Evolutionary conservation across 1,140 invertebrate species (phyloP).

Genomic region (Archegozetes longisetosus): DNA sequence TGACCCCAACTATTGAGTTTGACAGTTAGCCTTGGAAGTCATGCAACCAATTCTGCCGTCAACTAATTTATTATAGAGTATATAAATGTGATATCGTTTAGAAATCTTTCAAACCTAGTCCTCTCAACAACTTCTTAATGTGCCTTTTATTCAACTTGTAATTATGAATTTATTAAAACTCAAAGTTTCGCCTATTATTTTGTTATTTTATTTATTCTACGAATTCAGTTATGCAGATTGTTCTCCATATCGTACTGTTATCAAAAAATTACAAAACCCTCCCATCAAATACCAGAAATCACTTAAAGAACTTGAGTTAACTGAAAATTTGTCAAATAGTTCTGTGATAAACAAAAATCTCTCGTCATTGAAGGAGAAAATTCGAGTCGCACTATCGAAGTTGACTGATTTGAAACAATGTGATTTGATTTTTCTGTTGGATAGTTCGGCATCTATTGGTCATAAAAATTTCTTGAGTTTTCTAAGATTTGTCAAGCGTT

Average conservation of each 20-base stretch:
- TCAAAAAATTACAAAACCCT: neutral
- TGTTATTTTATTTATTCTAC: neutral
- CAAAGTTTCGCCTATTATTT: neutral
- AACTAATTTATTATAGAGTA: no score
- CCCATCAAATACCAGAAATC: no score
- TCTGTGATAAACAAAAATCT: no score
- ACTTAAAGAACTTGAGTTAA: no score
- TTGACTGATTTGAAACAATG: slow-evolving; percentile 19
- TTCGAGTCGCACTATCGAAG: neutral
- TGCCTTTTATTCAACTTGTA: neutral
- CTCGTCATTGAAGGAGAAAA: no score
- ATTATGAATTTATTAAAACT: neutral
- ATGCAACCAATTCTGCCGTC: no score
- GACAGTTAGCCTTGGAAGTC: neutral
- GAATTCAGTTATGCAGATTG: neutral
- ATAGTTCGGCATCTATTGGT: slow-evolving; percentile 49
- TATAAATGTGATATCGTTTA: neutral
- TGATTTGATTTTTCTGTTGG: slow-evolving; percentile 51
- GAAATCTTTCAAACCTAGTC: neutral
- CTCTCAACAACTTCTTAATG: neutral
- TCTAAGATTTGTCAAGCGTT: slow-evolving; percentile 43
- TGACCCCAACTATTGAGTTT: neutral
- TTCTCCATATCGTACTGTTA: neutral
- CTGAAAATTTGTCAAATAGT: no score
- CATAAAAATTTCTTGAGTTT: slow-evolving; percentile 47